Evolutionary conservation across 2,888 invertebrate species (phyloP).

Genomic region (Lepidochitona cinerea): DNA sequence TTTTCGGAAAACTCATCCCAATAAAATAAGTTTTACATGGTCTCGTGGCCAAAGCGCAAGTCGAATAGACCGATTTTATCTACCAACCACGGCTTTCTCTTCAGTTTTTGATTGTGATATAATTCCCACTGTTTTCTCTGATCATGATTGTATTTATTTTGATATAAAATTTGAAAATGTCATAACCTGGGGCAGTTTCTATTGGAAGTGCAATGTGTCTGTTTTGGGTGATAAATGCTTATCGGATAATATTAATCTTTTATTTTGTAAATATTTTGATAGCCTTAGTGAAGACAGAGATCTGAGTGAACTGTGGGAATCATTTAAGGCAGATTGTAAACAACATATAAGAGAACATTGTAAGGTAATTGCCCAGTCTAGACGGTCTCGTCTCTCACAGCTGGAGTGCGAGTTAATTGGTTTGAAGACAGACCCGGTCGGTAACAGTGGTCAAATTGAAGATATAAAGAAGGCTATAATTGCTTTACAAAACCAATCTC

Average conservation of each 20-base stretch:
- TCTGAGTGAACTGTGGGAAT: neutral
- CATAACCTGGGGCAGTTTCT: neutral
- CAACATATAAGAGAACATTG: neutral
- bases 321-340: neutral
- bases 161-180: neutral
- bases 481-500: no score
- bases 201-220: neutral
- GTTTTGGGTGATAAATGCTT: neutral
- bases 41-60: neutral
- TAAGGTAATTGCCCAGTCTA: neutral
- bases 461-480: no score
- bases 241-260: neutral
- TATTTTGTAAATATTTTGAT: neutral
- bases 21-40: neutral
- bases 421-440: neutral
- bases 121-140: neutral
- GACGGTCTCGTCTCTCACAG: neutral
- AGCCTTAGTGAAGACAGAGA: neutral
- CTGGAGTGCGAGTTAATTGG: neutral
- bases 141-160: neutral
- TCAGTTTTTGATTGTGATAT: neutral
- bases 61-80: neutral
- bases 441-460: no score
- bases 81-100: neutral
- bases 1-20: conserved; percentile 16